These are phyloP conservation scores for Drosophila rhopaloa DNA, from an alignment of 1,140 invertebrate genomes.

Conservation along the genomic window DNA sequence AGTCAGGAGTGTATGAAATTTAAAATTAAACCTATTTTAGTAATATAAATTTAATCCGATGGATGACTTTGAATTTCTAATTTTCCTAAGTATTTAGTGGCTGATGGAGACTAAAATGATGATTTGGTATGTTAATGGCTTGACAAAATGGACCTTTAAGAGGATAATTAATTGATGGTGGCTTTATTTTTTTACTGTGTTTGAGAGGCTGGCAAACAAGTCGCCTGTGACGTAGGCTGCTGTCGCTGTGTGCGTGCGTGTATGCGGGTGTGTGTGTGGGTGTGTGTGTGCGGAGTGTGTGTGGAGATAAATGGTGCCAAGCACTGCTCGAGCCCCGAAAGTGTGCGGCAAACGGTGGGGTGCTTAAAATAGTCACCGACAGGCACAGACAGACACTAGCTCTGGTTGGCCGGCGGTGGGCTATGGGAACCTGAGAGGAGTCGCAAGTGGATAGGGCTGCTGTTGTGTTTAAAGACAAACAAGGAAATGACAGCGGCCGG, in stretches of 20 bases:
- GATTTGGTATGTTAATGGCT: conserved; percentile 5
- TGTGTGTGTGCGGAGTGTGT: conserved; percentile 14
- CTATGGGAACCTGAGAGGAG: conserved; percentile 6
- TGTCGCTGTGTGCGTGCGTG: conserved; percentile 15
- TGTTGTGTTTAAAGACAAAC: conserved; percentile 57
- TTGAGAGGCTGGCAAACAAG: conserved; percentile 46
- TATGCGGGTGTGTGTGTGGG: conserved; percentile 13
- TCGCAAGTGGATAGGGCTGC: conserved; percentile 27
- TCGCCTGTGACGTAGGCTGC: conserved; percentile 48
- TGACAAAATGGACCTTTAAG: conserved; percentile 1
- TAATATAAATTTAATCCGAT: no score
- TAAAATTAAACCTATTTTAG: no score
- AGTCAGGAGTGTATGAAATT: no score
- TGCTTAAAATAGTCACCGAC: conserved; percentile 56
- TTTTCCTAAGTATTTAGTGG: background rate
- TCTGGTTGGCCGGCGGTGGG: background rate
- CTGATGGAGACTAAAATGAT: background rate
- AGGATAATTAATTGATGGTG: conserved; percentile 21
- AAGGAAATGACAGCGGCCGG: conserved; percentile 61
- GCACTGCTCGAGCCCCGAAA: conserved; percentile 53
- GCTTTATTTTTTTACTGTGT: conserved; percentile 22
- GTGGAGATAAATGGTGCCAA: conserved; percentile 62
- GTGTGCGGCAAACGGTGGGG: conserved; percentile 39
- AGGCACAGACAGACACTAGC: conserved; percentile 50
- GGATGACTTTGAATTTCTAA: no score